A percentile compares a stretch with the other conserved stretches of the same genome.
Evolutionary conservation across 2,888 invertebrate species (phyloP).

Genomic region (Crossocerus cetratus): DNA sequence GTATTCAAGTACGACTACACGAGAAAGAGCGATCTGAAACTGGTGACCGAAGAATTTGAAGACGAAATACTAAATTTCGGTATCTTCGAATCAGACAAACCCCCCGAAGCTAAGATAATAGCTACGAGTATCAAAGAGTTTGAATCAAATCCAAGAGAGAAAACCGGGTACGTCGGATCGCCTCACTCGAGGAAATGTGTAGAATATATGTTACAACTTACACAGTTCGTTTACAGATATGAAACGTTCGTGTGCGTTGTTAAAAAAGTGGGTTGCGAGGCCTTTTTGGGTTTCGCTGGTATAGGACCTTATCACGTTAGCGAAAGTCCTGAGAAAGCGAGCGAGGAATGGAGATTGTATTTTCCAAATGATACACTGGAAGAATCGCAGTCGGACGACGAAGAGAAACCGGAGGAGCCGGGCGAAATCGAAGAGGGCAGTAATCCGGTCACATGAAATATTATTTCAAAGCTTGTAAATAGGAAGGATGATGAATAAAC

Average conservation of each 20-base stretch:
- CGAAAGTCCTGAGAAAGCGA: slow-evolving; percentile 71
- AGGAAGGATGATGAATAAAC: slow-evolving; percentile 16
- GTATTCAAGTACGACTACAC: slow-evolving; percentile 74
- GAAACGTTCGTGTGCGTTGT: slow-evolving; percentile 72
- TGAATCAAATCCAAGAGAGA: slow-evolving; percentile 63
- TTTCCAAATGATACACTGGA: slow-evolving; percentile 66
- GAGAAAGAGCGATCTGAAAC: slow-evolving; percentile 69
- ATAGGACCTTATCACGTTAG: slow-evolving; percentile 75
- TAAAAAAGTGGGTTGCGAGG: slow-evolving; percentile 70
- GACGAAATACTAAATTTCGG: slow-evolving; percentile 72
- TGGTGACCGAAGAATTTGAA: slow-evolving; percentile 68
- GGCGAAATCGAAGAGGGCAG: slow-evolving; percentile 56
- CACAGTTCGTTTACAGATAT: slow-evolving; percentile 56
- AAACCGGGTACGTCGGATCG: slow-evolving; percentile 61
- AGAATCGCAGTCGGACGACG: slow-evolving; percentile 71
- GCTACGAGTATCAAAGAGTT: slow-evolving; percentile 68
- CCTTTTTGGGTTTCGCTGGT: slow-evolving; percentile 74
- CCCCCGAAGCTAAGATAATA: slow-evolving; percentile 70
- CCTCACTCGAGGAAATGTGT: too few relatives aligned
- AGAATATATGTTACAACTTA: too few relatives aligned
- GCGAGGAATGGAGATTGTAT: slow-evolving; percentile 70
- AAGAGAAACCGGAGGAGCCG: slow-evolving; percentile 65
- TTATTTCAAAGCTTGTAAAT: background rate
- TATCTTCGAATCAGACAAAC: slow-evolving; percentile 72
- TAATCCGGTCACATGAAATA: slow-evolving; percentile 7